A percentile compares a stretch with the other conserved stretches of the same genome.
These are phyloP conservation scores for Lithophane leautieri DNA, from an alignment of 2,888 invertebrate genomes.

Conservation along the genomic window DNA sequence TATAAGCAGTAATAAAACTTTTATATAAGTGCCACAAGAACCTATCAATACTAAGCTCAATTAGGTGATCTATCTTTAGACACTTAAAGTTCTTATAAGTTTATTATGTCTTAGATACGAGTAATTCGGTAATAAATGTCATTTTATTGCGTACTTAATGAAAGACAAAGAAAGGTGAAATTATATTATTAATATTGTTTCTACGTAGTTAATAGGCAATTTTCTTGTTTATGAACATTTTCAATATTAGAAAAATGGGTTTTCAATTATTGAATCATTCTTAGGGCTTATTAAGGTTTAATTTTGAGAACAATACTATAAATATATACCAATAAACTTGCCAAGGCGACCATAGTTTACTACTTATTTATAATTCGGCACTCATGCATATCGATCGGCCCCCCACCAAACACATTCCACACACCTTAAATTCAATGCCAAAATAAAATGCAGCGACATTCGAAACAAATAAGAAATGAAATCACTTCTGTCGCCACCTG, in stretches of 20 bases:
- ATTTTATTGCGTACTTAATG: conserved; percentile 22
- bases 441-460: conserved; percentile 28
- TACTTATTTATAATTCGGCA: neutral
- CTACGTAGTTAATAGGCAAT: conserved; percentile 2
- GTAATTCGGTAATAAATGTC: conserved; percentile 34
- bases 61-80: conserved; percentile 35
- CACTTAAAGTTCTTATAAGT: conserved; percentile 34
- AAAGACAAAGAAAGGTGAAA: conserved; percentile 32
- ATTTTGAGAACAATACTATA: neutral
- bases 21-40: conserved; percentile 20
- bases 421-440: conserved; percentile 7
- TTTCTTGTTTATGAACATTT: neutral
- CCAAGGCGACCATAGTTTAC: neutral
- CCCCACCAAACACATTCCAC: conserved; percentile 13
- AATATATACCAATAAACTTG: neutral
- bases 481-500: conserved; percentile 51
- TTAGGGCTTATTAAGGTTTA: neutral
- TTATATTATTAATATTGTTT: conserved; percentile 2
- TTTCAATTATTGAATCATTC: neutral
- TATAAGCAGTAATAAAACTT: conserved; percentile 29
- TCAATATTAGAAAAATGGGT: neutral
- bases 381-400: neutral
- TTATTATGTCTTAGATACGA: conserved; percentile 26
- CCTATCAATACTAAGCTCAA: conserved; percentile 25
- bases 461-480: conserved; percentile 44